Evolutionary conservation across 2,797 vertebrate genomes (phyloP).

Genomic region (Sebastes variabilis): DNA sequence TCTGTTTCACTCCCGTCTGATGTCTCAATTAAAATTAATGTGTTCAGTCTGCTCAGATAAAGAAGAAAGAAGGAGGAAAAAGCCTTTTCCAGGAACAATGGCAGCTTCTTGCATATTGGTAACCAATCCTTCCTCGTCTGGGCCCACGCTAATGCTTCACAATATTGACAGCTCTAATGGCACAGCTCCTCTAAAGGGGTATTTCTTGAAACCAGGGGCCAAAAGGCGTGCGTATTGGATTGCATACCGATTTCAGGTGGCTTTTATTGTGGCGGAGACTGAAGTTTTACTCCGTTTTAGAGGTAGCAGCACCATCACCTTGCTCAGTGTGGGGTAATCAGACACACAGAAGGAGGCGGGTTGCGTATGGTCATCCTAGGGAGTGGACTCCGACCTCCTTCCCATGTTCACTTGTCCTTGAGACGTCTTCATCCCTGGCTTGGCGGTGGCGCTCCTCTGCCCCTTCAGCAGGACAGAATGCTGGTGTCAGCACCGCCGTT

Average conservation of each 20-base stretch:
- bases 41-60: conserved; percentile 70
- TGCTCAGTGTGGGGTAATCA: conserved; percentile 34
- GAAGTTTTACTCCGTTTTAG: conserved; percentile 9
- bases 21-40: conserved; percentile 79
- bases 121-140: conserved; percentile 64
- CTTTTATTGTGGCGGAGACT: conserved; percentile 34
- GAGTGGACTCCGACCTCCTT: conserved; percentile 21
- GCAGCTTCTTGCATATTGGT: conserved; percentile 54
- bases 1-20: conserved; percentile 64
- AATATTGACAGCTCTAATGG: conserved; percentile 71
- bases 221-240: background rate
- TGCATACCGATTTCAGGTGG: conserved; percentile 37
- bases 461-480: conserved; percentile 69
- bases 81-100: conserved; percentile 68
- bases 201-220: conserved; percentile 23
- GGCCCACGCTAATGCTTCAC: conserved; percentile 51
- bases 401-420: conserved; percentile 79
- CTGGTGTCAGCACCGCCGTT: conserved; percentile 67
- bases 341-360: conserved; percentile 10
- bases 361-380: conserved; percentile 31
- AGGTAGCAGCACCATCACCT: conserved; percentile 9
- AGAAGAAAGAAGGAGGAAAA: conserved; percentile 64
- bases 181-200: conserved; percentile 19
- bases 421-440: conserved; percentile 83
- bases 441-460: conserved; percentile 45